These are phyloP conservation scores for Lycopodina hypogea DNA, from an alignment of 37 sponge, comb jelly and placozoan species.

Conservation along the genomic window DNA sequence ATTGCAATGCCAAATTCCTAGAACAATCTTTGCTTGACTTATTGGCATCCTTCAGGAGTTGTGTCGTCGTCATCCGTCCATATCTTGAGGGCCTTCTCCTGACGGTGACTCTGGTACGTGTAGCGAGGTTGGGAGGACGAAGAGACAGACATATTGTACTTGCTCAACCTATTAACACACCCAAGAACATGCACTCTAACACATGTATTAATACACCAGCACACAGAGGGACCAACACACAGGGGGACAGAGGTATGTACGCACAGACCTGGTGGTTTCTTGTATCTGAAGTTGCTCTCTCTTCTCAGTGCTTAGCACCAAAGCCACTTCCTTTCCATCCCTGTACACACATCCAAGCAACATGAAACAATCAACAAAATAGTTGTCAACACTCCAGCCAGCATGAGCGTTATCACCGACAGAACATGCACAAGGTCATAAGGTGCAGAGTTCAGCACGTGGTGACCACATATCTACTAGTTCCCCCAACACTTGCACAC, in stretches of 20 bases:
- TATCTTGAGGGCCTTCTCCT: conserved; percentile 79
- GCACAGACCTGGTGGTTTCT: conserved; percentile 69
- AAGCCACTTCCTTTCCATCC: conserved; percentile 59
- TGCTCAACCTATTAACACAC: conserved; percentile 25
- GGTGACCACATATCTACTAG: too few relatives aligned
- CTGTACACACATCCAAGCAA: conserved; percentile 20
- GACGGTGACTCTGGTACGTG: conserved; percentile 18
- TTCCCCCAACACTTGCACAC: too few relatives aligned
- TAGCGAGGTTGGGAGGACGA: conserved; percentile 5
- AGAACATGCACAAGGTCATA: too few relatives aligned
- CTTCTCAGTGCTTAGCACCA: conserved; percentile 62
- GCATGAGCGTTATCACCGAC: too few relatives aligned
- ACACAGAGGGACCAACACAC: neutral
- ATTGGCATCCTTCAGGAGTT: conserved; percentile 1
- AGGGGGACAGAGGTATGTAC: neutral
- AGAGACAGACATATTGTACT: conserved; percentile 17
- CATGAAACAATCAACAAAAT: too few relatives aligned
- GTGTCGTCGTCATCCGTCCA: conserved; percentile 75
- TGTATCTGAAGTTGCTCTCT: conserved; percentile 65
- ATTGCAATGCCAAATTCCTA: too few relatives aligned
- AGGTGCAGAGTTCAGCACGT: too few relatives aligned
- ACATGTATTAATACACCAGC: neutral
- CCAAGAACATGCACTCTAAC: neutral
- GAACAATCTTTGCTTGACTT: too few relatives aligned
- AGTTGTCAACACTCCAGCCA: too few relatives aligned